Percentiles rank a stretch among this genome's conserved stretches.
Evolutionary conservation across 2,797 vertebrate species (phyloP).

Genomic region (Phalanger gymnotis): DNA sequence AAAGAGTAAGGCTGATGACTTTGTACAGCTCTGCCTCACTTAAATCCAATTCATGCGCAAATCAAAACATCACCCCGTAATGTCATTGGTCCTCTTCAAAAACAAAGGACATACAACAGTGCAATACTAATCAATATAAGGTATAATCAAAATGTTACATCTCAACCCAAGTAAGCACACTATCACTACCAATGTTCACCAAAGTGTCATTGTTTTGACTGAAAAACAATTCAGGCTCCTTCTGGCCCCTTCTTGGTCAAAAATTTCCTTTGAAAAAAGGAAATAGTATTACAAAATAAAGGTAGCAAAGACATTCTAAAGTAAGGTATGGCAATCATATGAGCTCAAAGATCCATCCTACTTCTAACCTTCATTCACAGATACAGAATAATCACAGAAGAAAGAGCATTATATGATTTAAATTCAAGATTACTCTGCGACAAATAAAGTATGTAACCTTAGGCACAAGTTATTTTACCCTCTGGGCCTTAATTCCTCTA

Average conservation of each 20-base stretch:
- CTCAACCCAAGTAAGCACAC: background rate
- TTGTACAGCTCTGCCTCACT: background rate
- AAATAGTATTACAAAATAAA: background rate
- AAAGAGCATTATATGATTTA: background rate
- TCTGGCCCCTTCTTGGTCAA: background rate
- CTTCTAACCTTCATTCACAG: background rate
- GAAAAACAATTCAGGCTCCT: slow-evolving; percentile 29
- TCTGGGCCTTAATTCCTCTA: background rate
- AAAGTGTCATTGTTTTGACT: slow-evolving; percentile 1
- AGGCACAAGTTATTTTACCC: background rate
- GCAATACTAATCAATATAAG: background rate
- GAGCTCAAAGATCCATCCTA: background rate
- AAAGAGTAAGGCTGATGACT: background rate
- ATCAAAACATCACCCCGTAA: background rate
- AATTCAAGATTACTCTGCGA: background rate
- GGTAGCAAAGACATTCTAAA: background rate
- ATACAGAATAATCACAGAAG: background rate
- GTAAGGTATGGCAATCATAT: background rate
- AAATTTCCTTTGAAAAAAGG: background rate
- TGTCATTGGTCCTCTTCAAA: background rate
- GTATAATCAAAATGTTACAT: background rate
- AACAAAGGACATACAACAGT: background rate
- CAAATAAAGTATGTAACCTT: background rate
- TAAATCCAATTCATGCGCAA: background rate
- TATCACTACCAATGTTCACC: background rate